Evolutionary conservation across 1,140 invertebrate species (phyloP).

Genomic region (Orchestia grillus): DNA sequence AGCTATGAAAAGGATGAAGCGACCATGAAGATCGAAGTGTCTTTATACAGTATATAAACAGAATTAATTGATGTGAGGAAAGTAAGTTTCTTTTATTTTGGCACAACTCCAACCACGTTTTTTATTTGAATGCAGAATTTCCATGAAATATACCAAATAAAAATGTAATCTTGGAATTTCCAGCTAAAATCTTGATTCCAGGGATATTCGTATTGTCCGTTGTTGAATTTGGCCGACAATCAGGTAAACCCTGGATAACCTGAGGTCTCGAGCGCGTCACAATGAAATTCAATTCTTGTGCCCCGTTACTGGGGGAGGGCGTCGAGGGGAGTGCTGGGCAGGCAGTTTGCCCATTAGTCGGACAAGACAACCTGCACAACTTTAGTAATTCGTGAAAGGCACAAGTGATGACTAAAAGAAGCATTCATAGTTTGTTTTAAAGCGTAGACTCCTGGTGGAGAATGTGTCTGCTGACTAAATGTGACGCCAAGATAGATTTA

Average conservation of each 20-base stretch:
- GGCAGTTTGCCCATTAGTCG: neutral
- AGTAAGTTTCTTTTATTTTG: neutral
- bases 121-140: neutral
- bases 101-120: neutral
- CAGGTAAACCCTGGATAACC: neutral
- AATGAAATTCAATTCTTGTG: neutral
- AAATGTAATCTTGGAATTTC: neutral
- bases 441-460: too few species aligned
- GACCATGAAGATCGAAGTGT: neutral
- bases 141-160: neutral
- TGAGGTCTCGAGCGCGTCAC: neutral
- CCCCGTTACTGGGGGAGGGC: neutral
- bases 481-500: too few species aligned
- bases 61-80: neutral
- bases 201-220: neutral
- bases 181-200: neutral
- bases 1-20: neutral
- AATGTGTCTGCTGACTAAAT: too few species aligned
- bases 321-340: too few species aligned
- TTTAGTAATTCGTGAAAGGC: neutral
- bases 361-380: neutral
- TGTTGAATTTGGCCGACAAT: neutral
- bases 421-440: neutral
- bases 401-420: neutral
- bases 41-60: neutral